Base-by-base conservation (phyloP, 2,113 vertebrate species). In the Gracilinanus agilis region DNA sequence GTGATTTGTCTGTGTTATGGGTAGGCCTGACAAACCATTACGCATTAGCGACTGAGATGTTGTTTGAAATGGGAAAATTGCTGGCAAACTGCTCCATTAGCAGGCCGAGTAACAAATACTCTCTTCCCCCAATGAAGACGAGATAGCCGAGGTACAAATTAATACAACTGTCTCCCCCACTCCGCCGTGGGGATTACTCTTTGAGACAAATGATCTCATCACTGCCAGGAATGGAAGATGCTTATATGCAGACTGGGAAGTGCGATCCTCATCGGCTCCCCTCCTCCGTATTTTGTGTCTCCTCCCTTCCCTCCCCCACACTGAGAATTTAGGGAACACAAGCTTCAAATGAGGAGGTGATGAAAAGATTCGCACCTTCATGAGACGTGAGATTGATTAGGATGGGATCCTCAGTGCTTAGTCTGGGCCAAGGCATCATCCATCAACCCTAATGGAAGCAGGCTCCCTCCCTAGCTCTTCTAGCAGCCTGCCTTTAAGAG, bases 1-100 rank as follows among this genome's bases (percentile, higher is more conserved):
- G 97, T 95, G 97, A 99, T 99, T 98, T 98, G 97, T 99, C 98
- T 98, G 95, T 98, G 98, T 98, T 99, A 98, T 97, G 98, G 98
- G 98, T 97, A 96, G 98, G 96, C 98, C 98, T 98, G 98, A 98
- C 98, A 98, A 98, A 98, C 98, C 98, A 98, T 98, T 98, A 96
- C 97, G 94, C 98, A 98, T 98, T 98, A 98, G 98, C 96, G 96
- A 97, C 98, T 92, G 95, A 98, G 98, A 95, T 95, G 90, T 97
- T 98, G 98, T 98, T 98, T 98, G 98, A 98, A 98, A 98, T 98
- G 97, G 96, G 98, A 98, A 98, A 98, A 98, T 98, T 98, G 98
- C 98, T 98, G 53, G 96, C 98, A 98, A 98, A 98, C 97, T 97
- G 98, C 97, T 98, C 98, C 97, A 98, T 98, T 98, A 98, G 97